These are phyloP conservation scores for Euproctis similis DNA, from an alignment of 2,888 invertebrate species.

Conservation along the genomic window DNA sequence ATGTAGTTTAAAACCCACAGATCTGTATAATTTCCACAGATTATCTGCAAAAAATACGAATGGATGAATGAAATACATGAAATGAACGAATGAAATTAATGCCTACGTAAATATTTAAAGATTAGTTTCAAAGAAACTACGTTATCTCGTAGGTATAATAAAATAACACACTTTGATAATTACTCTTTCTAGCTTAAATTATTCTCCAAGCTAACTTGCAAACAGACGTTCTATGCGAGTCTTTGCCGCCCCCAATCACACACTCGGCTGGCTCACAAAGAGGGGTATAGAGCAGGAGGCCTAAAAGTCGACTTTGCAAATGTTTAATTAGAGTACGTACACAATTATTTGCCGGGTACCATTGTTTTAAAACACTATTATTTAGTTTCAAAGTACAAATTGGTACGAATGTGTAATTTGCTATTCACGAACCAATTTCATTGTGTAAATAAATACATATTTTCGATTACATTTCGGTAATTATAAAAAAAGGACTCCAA, in stretches of 20 bases:
- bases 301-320: constrained; percentile 39
- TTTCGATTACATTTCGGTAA: too few species aligned
- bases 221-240: constrained; percentile 25
- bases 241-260: constrained; percentile 54
- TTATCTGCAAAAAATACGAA: too few species aligned
- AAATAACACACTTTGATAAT: constrained; percentile 19
- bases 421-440: too few species aligned
- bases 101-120: too few species aligned
- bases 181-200: constrained; percentile 17
- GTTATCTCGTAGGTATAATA: constrained; percentile 9
- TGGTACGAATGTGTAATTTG: background rate
- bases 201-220: constrained; percentile 23
- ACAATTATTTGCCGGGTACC: constrained; percentile 36
- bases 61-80: too few species aligned
- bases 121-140: constrained; percentile 1
- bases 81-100: too few species aligned
- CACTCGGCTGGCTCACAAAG: constrained; percentile 54
- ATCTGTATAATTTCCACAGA: too few species aligned
- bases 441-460: too few species aligned
- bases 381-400: constrained; percentile 2
- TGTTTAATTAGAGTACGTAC: constrained; percentile 52
- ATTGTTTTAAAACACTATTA: constrained; percentile 9
- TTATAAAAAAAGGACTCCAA: background rate
- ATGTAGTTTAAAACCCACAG: too few species aligned
- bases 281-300: constrained; percentile 30